Percentiles rank a stretch among this genome's conserved stretches.
phyloP scores from a whole-genome alignment of 2,888 invertebrate genomes.

The Drosophila koepferae region DNA sequence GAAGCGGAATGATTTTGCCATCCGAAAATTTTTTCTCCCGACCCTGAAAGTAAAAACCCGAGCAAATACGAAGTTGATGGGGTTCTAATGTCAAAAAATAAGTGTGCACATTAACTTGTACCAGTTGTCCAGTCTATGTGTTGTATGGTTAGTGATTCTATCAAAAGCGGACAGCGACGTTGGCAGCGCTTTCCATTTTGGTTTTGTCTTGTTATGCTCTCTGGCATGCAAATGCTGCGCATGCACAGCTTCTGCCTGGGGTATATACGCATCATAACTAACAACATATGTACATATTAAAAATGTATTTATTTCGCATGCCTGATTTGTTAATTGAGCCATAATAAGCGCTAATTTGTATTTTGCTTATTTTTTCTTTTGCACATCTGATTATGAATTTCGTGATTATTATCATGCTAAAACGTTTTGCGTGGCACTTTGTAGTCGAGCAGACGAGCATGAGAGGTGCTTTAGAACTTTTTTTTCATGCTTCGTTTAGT shows the following conservation, averaged over 20 bases:
- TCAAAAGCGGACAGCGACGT: constrained; percentile 34
- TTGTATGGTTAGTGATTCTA: no score
- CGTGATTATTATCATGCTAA: background rate
- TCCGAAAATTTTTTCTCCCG: no score
- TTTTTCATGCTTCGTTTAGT: constrained; percentile 51
- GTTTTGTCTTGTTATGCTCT: constrained; percentile 37
- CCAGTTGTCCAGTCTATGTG: no score
- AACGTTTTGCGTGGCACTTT: constrained; percentile 24
- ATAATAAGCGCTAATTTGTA: background rate
- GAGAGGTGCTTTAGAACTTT: background rate
- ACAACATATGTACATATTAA: background rate
- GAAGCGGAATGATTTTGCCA: no score
- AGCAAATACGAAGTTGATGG: no score
- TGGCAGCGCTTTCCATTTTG: constrained; percentile 62
- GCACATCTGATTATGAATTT: constrained; percentile 1
- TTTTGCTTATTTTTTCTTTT: background rate
- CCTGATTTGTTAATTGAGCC: constrained; percentile 1
- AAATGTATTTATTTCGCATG: constrained; percentile 20
- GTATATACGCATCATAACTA: constrained; percentile 24
- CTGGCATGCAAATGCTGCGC: constrained; percentile 37
- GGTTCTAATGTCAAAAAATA: no score
- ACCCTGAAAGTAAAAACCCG: no score
- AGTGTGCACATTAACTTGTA: no score
- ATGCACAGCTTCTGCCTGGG: constrained; percentile 14
- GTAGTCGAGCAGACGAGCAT: constrained; percentile 18